Evolutionary conservation across 2,888 invertebrate genomes (phyloP), one percentile per base, ranked within the genome.

Genomic region (Ametastegia equiseti): DNA sequence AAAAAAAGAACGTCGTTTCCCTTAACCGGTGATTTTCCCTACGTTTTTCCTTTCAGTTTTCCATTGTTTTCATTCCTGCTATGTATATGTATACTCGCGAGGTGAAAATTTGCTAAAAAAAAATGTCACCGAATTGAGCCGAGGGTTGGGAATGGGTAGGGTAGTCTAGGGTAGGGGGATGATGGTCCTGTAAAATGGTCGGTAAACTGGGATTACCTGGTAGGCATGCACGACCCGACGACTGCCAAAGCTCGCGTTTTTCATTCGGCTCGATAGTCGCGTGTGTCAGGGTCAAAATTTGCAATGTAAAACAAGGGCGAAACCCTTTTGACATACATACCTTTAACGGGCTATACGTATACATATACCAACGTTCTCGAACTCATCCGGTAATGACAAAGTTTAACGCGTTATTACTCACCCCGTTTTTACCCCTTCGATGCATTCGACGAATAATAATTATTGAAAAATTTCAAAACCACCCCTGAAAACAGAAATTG

Each of bases 231-330:
- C 75, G 54, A n/a, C n/a, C n/a, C n/a, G 75, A 54, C 36, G 50
- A 54, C 23, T 57, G 54, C 19, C 23, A 75, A 75, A 75, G 75
- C 54, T 50, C 75, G n/a, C n/a, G 54, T 75, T 57, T 75, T 57
- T 57, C 54, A 54, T 75, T 75, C 54, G 36, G 19, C 75, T 19
- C 75, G 75, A 75, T 75, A 23, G 36, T 19, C 75, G 33, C 75
- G 54, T 33, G 75, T 57, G 50, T 54, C 36, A 33, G 75, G 75
- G 45, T 75, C 75, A 75, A 30, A 75, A 75, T 75, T 75, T 75
- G 75, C 75, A 75, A 75, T 75, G 75, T 75, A 75, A 75, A 75
- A 75, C 75, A 36, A 75, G 75, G 54, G 75, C 13, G 33, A 47
- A 75, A 19, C 54, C 54, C 54, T 75, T 75, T 75, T 54, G 75